Percentiles rank a stretch among this genome's conserved stretches.
Conservation (phyloP, 2,888 invertebrate species). For the Thereva unica region DNA sequence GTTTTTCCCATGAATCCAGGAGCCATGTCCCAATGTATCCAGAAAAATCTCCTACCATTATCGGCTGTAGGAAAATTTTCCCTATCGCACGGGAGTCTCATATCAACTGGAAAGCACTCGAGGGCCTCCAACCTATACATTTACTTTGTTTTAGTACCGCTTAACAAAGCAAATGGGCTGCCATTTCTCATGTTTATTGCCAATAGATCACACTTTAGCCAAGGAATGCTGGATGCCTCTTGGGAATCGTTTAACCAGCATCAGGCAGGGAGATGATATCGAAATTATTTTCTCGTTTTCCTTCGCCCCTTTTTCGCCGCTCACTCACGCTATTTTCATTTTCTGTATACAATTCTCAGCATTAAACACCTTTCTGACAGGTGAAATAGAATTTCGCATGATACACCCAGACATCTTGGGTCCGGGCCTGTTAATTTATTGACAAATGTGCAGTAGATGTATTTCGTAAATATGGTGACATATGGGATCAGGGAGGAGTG, state of each 20-base stretch:
- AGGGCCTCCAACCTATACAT: slow-evolving; percentile 38
- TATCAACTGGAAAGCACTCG: slow-evolving; percentile 40
- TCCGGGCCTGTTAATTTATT: slow-evolving; percentile 27
- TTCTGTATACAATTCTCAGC: background rate
- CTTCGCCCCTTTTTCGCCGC: background rate
- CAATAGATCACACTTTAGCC: slow-evolving; percentile 43
- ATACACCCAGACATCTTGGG: slow-evolving; percentile 22
- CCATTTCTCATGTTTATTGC: slow-evolving; percentile 42
- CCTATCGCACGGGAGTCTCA: slow-evolving; percentile 26
- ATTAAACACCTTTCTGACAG: slow-evolving; percentile 30
- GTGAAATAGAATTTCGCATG: slow-evolving; percentile 30
- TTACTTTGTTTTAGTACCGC: slow-evolving; percentile 42
- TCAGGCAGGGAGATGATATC: slow-evolving; percentile 27
- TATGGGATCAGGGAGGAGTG: background rate
- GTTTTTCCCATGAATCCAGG: slow-evolving; percentile 17
- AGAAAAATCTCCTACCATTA: slow-evolving; percentile 28
- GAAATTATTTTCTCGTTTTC: slow-evolving; percentile 29
- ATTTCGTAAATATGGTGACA: background rate
- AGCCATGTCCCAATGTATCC: background rate
- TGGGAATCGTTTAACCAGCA: slow-evolving; percentile 36
- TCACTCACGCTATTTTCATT: slow-evolving; percentile 19
- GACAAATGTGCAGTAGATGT: slow-evolving; percentile 5
- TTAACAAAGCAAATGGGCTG: slow-evolving; percentile 42
- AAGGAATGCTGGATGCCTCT: slow-evolving; percentile 36
- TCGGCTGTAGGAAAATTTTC: slow-evolving; percentile 16